phyloP scores from a whole-genome alignment of 2,888 invertebrate species.

The Calephelis perditalis region DNA sequence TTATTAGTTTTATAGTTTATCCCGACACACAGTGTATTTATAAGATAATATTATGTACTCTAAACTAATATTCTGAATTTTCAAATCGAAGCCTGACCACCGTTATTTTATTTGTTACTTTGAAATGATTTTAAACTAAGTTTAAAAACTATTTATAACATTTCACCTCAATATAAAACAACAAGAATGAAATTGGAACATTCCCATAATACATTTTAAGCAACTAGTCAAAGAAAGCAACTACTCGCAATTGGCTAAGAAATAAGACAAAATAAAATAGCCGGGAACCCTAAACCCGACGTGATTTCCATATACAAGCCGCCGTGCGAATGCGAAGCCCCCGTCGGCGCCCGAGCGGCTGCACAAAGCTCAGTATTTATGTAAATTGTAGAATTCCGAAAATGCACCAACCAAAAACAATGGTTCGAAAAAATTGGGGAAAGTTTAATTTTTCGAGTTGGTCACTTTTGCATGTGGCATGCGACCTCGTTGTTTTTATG shows the following conservation, averaged over 20 bases:
- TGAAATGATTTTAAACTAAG: no score
- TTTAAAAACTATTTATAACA: no score
- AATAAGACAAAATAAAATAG: slow-evolving; percentile 30
- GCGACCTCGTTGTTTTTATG: slow-evolving; percentile 31
- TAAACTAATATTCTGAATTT: no score
- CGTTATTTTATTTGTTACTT: no score
- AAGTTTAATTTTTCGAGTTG: slow-evolving; percentile 63
- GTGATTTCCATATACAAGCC: slow-evolving; percentile 23
- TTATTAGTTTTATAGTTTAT: no score
- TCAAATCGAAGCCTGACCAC: no score
- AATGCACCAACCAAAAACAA: slow-evolving; percentile 66
- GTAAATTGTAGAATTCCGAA: slow-evolving; percentile 73
- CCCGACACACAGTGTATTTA: no score
- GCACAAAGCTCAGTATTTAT: slow-evolving; percentile 71
- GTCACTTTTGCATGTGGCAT: slow-evolving; percentile 44
- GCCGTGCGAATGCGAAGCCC: slow-evolving; percentile 26
- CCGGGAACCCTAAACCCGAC: slow-evolving; percentile 23
- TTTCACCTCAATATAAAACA: no score
- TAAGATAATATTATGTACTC: no score
- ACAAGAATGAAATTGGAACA: background rate
- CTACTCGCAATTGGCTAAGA: slow-evolving; percentile 14
- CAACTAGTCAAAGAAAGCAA: background rate
- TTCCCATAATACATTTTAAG: background rate
- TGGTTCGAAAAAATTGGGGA: slow-evolving; percentile 58
- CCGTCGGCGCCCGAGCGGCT: slow-evolving; percentile 68